Evolutionary conservation across 2,113 vertebrate species (phyloP).

Genomic region (Cryptotis parvus): DNA sequence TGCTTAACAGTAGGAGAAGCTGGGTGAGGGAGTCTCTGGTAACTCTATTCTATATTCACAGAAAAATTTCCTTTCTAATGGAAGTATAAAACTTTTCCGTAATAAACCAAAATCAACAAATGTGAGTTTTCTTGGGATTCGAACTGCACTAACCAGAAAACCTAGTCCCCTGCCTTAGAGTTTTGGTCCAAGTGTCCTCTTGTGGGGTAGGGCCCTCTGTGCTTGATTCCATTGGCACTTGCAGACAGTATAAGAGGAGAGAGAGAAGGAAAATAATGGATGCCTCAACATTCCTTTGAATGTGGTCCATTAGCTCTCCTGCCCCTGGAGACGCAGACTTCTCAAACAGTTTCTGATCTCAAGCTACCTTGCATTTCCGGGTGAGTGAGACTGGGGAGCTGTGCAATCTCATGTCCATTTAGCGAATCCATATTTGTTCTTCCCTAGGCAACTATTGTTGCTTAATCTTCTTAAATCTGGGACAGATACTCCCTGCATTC

Average conservation of each 20-base stretch:
- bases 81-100: not conserved
- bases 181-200: not conserved
- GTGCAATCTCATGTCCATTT: fast-evolving
- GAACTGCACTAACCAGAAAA: not conserved
- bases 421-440: not conserved
- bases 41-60: not conserved
- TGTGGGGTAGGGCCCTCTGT: not conserved
- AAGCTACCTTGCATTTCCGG: fast-evolving
- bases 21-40: not conserved
- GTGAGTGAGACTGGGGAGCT: fast-evolving
- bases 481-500: not conserved
- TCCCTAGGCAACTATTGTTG: not conserved
- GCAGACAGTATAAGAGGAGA: not conserved
- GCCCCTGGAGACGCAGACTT: not conserved
- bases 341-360: not conserved
- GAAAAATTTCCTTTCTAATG: not conserved
- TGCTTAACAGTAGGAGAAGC: not conserved
- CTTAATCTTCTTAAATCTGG: not conserved
- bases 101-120: too few species aligned
- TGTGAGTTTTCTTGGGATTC: not conserved
- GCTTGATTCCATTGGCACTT: not conserved
- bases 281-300: not conserved
- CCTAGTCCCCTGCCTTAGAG: not conserved
- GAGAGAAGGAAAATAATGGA: not conserved
- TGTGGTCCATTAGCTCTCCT: not conserved